Evolutionary conservation across 2,888 invertebrate genomes (phyloP), one percentile per base, ranked within the genome.

Genomic region (Orthosia gracilis): DNA sequence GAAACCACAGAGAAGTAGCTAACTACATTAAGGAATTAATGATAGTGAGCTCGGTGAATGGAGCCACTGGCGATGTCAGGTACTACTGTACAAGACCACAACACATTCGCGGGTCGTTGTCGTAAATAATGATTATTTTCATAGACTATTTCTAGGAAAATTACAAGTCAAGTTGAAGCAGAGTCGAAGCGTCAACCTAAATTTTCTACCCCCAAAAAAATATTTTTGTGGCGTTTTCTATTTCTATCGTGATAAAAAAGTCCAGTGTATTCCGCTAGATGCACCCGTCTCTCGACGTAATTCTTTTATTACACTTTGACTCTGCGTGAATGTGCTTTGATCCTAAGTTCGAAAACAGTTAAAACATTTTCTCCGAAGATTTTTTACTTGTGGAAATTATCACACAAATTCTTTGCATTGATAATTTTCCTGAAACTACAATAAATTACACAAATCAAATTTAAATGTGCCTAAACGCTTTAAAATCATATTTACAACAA

Each of bases 61-160:
- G 88, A 87, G 85, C 88, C 89, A 91, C 88, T 89, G 79, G 77
- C 82, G 70, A 86, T 69, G 71, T 71, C 74, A 76, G 82, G 80
- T 73, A 83, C 83, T 85, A 85, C 79, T 76, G 63, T 78, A 85
- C 82, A 79, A 74, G 80, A 84, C 80, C 85, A 89, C 87, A 87
- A 87, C 80, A 87, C 77, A 83, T 76, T 62, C 21, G 66, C 68
- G 76, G 77, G 85, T 62, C 71, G 80, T 79, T 86, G 87, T 85
- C 75, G 87, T 85, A 89, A 85, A 88, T 80, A 77, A 40, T 45
- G 9, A 67, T 47, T 49, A 23, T 55, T 55, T 13, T 23, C 0
- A 23, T 23, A 13, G 4, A 13, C 23, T 15, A 23, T 15, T 23
- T 55, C 4, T 23, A 5, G 13, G 7, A 55, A 55, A 23, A 52